Evolutionary conservation across 2,888 invertebrate species (phyloP).

Genomic region (Macrosiphum euphorbiae): DNA sequence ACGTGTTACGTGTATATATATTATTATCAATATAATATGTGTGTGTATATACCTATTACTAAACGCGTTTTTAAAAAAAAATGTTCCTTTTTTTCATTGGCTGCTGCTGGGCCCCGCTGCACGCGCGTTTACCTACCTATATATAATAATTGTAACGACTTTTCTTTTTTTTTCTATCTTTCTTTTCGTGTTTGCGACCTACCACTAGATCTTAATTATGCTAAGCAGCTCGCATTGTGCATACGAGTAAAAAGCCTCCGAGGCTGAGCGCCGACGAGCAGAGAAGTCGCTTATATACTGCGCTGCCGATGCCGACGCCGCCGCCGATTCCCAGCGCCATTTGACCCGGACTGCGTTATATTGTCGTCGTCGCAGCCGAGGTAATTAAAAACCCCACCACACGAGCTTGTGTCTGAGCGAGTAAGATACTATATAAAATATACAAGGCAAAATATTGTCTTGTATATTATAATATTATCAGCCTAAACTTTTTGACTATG

Average conservation of each 20-base stretch:
- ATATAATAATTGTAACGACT: background rate
- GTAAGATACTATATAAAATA: too few species aligned
- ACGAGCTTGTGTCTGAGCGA: background rate
- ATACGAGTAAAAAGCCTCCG: background rate
- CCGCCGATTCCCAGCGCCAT: slow-evolving; percentile 13
- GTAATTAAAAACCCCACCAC: slow-evolving; percentile 40
- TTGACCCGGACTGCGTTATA: background rate
- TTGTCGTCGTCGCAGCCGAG: background rate
- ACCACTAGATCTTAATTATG: slow-evolving; percentile 55
- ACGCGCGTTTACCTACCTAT: background rate
- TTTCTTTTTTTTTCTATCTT: background rate
- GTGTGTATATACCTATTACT: background rate
- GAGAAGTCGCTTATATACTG: slow-evolving; percentile 19
- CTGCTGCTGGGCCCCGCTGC: background rate
- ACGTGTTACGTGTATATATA: background rate
- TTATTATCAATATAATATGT: background rate
- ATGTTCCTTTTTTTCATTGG: background rate
- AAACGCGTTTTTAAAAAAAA: background rate
- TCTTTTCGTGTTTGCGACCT: background rate
- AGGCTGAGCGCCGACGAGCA: slow-evolving; percentile 2
- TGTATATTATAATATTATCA: too few species aligned
- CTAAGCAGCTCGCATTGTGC: slow-evolving; percentile 39
- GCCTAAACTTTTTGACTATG: too few species aligned
- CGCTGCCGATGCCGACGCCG: background rate
- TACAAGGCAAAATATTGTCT: too few species aligned